phyloP scores from a whole-genome alignment of 2,797 vertebrate genomes.

The Tokudaia muenninki region DNA sequence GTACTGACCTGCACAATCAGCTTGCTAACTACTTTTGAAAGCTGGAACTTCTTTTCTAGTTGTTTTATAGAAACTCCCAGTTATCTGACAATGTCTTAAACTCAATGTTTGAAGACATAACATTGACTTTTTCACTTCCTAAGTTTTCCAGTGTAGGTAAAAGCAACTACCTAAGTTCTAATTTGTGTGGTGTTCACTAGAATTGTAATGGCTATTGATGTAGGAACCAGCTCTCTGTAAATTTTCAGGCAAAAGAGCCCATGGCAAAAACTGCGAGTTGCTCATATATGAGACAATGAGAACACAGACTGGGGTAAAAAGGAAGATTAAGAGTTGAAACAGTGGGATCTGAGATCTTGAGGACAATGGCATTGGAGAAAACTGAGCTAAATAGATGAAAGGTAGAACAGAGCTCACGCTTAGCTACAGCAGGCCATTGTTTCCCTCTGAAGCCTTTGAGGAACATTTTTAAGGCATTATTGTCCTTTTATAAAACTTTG shows the following conservation, averaged over 20 bases:
- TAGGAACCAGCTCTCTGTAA: background rate
- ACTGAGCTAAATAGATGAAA: background rate
- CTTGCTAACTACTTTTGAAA: background rate
- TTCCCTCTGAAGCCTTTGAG: background rate
- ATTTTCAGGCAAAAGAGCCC: background rate
- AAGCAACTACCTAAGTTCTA: too few relatives aligned
- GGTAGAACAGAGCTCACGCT: background rate
- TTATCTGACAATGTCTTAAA: background rate
- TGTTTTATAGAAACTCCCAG: background rate
- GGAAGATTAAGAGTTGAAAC: background rate
- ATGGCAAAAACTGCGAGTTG: background rate
- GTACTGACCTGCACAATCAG: background rate
- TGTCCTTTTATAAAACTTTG: background rate
- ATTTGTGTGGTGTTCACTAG: background rate
- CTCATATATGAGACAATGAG: background rate
- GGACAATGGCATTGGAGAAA: background rate
- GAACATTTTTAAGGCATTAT: background rate
- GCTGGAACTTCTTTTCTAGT: background rate
- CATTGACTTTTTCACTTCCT: background rate
- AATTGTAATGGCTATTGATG: background rate
- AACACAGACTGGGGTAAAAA: background rate
- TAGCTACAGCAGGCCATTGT: background rate
- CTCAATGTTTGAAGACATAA: background rate
- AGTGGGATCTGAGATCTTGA: background rate
- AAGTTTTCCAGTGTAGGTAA: background rate